Evolutionary conservation across 1,140 invertebrate species (phyloP), one percentile per base, ranked within the genome.

Genomic region (Drosophila ogumai): DNA sequence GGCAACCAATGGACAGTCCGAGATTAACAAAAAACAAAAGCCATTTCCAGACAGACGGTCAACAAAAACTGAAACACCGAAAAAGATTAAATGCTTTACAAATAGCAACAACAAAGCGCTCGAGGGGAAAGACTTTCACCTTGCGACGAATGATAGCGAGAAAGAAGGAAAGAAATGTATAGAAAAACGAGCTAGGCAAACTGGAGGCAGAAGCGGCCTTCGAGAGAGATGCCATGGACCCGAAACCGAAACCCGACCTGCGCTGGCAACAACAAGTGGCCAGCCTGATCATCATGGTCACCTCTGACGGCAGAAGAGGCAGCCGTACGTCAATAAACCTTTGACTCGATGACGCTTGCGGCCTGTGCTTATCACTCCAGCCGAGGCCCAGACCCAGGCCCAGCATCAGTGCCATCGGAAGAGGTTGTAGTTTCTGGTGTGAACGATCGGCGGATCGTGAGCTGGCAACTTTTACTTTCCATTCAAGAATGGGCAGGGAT

Each of bases 91-190:
- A 87, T 80, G 64, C 82, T 80, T 78, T 80, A 88, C 84, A 88
- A 80, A 87, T 82, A 82, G 34, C 84, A 88, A 90, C 81, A 84
- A 81, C 68, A 84, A 82, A 71, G 65, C 77, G 80, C 82, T 91
- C 56, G 71, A 71, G 87, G 80, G 87, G 87, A 91, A 91, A 91
- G 87, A 91, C 87, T 91, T 91, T 91, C 87, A 91, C 87, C 87
- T 87, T 66, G 77, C 68, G 67, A 81, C 82, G 77, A 82, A 66
- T 55, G 64, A 74, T 81, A 55, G 40, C 44, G 50, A 61, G 68
- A 81, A 69, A 81, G 67, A 77, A 66, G 58, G 31, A 50, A 72
- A 72, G 32, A 73, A 72, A 59, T 38, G 28, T 64, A 43, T 64
- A 57, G 66, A 71, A 72, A 80, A 67, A 64, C 15, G 28, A 58